Base-by-base conservation (phyloP, 2,113 vertebrate genomes). In the Semnornis frantzii region DNA sequence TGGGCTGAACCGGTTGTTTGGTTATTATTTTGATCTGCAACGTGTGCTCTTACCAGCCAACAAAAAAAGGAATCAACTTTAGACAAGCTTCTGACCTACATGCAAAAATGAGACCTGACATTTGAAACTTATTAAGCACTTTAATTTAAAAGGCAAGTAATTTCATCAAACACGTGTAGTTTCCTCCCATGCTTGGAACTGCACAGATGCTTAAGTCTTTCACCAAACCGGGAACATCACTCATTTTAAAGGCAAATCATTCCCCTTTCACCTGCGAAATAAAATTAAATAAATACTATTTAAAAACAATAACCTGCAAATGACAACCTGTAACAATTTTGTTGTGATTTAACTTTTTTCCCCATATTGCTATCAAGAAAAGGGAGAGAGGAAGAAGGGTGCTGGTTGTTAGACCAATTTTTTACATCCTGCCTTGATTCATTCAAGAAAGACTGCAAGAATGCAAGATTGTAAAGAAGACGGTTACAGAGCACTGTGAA, bases 21-120 rank as follows among this genome's bases (percentile, higher is more conserved):
- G 65, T 93, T 88, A 77, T 87, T 94, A 95, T 95, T 97, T 86
- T 93, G 70, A 79, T 83, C 69, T 48, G 76, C n/a, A 90, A 83
- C 19, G 11, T 75, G 62, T 87, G 82, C 54, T 85, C 9, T 86
- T 66, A 69, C 72, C 23, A 81, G n/a, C 28, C 54, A 60, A 77
- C 12, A 42, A 42, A 42, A 95, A 83, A 27, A 92, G 14, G 91
- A 83, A 86, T 82, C 30, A 85, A 83, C 79, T 89, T 89, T 64
- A 89, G 75, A 77, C 71, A 89, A 91, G 79, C 50, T 77, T 86
- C 87, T 79, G 64, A 95, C 70, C 83, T 78, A 76, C 28, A 42
- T 46, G 76, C 76, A 75, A 93, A 87, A 95, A 95, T 42, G 42
- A 88, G 65, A 83, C 63, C 83, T 83, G 92, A 93, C 85, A 92